Percentiles rank a stretch among this genome's conserved stretches.
Conservation (phyloP, 2,113 vertebrate species). For the Eonycteris spelaea region DNA sequence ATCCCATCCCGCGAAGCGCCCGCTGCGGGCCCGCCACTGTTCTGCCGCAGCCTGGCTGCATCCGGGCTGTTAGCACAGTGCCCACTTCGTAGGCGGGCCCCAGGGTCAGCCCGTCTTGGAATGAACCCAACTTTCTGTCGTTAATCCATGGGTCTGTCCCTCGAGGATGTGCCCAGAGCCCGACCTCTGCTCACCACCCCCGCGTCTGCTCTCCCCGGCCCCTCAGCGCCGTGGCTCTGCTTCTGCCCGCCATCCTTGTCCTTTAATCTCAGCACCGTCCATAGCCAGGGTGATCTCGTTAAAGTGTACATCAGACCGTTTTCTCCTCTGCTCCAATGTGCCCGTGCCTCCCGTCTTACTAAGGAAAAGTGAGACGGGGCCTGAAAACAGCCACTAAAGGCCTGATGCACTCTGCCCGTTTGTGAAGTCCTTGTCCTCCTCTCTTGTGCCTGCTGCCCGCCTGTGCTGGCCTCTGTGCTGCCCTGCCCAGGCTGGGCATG, state of each 20-base stretch:
- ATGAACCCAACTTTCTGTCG: not conserved
- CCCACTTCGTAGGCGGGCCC: not conserved
- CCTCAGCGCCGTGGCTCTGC: fast-evolving
- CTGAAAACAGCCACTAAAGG: no score
- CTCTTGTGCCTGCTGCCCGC: fast-evolving
- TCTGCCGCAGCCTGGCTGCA: no score
- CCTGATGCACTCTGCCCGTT: fast-evolving
- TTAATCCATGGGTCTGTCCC: fast-evolving
- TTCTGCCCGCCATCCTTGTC: not conserved
- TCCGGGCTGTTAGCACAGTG: no score
- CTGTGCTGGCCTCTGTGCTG: fast-evolving
- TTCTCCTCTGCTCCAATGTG: not conserved
- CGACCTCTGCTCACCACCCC: not conserved
- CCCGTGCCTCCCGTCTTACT: not conserved
- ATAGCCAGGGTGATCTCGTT: no score
- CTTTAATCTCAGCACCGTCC: not conserved
- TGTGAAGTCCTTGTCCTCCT: fast-evolving
- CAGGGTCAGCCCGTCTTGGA: fast-evolving
- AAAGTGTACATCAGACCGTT: fast-evolving
- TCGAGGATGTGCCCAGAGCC: fast-evolving
- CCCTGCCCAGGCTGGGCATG: fast-evolving
- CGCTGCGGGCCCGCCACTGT: not conserved
- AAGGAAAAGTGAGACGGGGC: no score
- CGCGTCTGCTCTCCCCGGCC: fast-evolving
- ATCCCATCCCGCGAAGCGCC: not conserved